Evolutionary conservation across 2,113 vertebrate species (phyloP).

Genomic region (Progne subis): DNA sequence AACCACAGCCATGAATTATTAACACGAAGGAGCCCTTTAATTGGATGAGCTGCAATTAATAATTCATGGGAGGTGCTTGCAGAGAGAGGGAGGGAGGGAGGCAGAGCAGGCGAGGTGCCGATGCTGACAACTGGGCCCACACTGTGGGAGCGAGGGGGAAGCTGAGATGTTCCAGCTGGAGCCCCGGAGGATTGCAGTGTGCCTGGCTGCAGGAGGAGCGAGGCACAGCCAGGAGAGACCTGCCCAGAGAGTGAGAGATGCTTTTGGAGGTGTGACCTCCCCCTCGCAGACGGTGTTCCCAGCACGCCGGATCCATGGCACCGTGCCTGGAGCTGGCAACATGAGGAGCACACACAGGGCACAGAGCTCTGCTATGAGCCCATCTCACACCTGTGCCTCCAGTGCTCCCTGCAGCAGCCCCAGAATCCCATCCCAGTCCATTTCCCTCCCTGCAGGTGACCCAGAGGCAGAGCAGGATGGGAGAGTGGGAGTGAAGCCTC

Average conservation of each 20-base stretch:
- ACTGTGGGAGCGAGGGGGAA: not conserved
- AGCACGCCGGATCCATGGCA: not conserved
- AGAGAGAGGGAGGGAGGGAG: not conserved
- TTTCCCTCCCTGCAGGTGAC: not conserved
- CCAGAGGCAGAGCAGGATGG: not conserved
- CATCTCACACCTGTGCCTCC: not conserved
- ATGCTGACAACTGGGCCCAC: not conserved
- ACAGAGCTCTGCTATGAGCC: not conserved
- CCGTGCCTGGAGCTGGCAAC: not conserved
- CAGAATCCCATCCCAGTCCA: not conserved
- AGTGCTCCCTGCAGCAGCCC: not conserved
- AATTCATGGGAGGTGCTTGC: constrained; percentile 46
- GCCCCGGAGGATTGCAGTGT: not conserved
- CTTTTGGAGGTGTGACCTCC: not conserved
- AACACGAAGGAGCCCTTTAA: constrained; percentile 49
- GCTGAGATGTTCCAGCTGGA: not conserved
- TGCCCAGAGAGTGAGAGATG: not conserved
- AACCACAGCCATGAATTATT: constrained; percentile 56
- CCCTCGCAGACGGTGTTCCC: not conserved
- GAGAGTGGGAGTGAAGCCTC: rapidly evolving
- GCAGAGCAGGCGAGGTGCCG: not conserved
- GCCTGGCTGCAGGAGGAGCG: not conserved
- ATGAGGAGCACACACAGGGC: not conserved
- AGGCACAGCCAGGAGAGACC: not conserved
- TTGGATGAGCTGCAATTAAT: constrained; percentile 66